phyloP scores from a whole-genome alignment of 1,140 invertebrate genomes.

The Theocolax elegans region DNA sequence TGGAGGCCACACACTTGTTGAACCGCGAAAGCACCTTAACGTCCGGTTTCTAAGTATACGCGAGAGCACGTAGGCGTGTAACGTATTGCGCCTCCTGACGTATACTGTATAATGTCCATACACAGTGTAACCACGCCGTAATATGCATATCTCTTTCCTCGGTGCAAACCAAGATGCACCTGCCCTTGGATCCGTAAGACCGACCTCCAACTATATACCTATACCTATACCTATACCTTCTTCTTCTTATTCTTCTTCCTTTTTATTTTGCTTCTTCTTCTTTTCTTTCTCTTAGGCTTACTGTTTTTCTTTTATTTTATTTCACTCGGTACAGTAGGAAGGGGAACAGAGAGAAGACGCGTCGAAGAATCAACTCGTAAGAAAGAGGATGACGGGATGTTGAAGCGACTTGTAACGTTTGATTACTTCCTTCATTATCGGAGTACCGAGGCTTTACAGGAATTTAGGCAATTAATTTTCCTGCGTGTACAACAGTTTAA shows the following conservation, averaged over 20 bases:
- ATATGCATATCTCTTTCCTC: constrained; percentile 13
- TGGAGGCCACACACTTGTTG: too few relatives aligned
- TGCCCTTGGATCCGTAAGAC: constrained; percentile 3
- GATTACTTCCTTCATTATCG: constrained; percentile 13
- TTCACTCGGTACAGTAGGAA: too few relatives aligned
- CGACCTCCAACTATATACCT: not conserved
- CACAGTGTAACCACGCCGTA: not conserved
- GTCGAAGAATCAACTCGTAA: not conserved
- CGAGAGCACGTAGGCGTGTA: constrained; percentile 19
- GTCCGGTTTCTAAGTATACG: too few relatives aligned
- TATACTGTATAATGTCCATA: not conserved
- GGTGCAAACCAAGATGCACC: constrained; percentile 7
- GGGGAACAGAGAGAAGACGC: not conserved
- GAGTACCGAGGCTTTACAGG: too few relatives aligned
- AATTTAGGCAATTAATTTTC: too few relatives aligned
- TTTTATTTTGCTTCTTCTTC: not conserved
- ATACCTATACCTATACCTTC: too few relatives aligned
- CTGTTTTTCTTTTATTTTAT: too few relatives aligned
- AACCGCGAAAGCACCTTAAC: not conserved
- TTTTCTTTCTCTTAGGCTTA: too few relatives aligned
- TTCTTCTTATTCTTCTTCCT: too few relatives aligned
- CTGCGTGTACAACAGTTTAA: too few relatives aligned
- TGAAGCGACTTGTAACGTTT: not conserved
- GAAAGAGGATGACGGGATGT: not conserved
- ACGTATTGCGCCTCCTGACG: not conserved